Conservation (phyloP, 2,113 vertebrate species). For the Bambusicola thoracicus region DNA sequence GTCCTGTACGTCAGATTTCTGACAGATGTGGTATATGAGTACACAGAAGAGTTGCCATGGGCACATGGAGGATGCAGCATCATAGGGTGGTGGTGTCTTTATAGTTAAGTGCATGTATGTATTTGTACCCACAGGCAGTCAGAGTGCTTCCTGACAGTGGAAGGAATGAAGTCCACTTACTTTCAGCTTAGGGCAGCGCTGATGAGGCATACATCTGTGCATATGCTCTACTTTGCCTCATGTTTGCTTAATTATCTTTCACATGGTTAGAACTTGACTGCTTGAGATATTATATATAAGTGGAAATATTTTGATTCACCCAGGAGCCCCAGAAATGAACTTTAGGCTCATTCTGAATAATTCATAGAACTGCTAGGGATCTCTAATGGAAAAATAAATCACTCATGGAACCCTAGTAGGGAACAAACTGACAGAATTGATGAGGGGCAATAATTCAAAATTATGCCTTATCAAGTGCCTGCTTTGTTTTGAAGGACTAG, state of each 20-base stretch:
- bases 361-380: background rate
- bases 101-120: background rate
- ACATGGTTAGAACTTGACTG: background rate
- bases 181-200: background rate
- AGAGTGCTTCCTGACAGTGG: background rate
- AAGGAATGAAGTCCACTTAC: background rate
- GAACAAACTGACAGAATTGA: background rate
- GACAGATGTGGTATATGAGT: background rate
- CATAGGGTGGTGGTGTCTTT: background rate
- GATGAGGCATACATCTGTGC: background rate
- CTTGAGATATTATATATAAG: background rate
- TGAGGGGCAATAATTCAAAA: background rate
- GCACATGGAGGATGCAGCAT: background rate
- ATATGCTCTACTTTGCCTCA: background rate
- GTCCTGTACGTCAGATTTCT: background rate
- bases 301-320: background rate
- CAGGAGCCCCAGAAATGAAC: background rate
- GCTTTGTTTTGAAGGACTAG: background rate
- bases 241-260: background rate
- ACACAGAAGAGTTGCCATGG: background rate
- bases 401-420: background rate
- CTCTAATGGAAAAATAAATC: background rate
- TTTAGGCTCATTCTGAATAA: background rate
- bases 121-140: no score
- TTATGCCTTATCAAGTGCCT: background rate